Conservation (phyloP, 2,113 vertebrate species). For the Triplophysa dalaica region DNA sequence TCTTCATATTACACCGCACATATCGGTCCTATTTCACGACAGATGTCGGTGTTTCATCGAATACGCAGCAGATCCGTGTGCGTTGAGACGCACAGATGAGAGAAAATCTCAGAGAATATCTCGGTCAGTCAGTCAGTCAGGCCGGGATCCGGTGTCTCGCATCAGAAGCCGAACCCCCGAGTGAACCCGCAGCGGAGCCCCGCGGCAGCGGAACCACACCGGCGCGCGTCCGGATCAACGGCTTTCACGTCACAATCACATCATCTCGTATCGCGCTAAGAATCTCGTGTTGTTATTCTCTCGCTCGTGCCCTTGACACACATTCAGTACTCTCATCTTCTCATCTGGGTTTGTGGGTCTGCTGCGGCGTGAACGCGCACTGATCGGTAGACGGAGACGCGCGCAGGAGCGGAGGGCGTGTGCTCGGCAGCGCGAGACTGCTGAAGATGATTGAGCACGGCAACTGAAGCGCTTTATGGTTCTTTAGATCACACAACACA, state of each 20-base stretch:
- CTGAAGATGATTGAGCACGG: no score
- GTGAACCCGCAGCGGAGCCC: neutral
- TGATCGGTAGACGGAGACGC: neutral
- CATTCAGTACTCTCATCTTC: neutral
- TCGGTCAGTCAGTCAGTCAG: neutral
- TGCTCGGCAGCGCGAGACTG: constrained; percentile 4
- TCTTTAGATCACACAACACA: no score
- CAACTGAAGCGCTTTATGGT: no score
- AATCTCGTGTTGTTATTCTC: constrained; percentile 1
- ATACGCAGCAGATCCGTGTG: neutral
- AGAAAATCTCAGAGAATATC: neutral
- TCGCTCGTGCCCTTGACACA: constrained; percentile 17
- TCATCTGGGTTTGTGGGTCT: constrained; percentile 39
- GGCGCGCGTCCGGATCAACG: neutral
- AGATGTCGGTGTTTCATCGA: neutral
- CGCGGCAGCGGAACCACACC: neutral
- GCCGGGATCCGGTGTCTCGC: neutral
- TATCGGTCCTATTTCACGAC: no score
- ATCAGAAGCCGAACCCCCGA: neutral
- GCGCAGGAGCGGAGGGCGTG: constrained; percentile 24
- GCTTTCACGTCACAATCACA: neutral
- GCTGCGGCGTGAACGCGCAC: constrained; percentile 29
- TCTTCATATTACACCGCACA: neutral
- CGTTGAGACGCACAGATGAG: neutral
- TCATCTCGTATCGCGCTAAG: neutral